Evolutionary conservation across 2,888 invertebrate genomes (phyloP).

Genomic region (Ectropis crepuscularia): DNA sequence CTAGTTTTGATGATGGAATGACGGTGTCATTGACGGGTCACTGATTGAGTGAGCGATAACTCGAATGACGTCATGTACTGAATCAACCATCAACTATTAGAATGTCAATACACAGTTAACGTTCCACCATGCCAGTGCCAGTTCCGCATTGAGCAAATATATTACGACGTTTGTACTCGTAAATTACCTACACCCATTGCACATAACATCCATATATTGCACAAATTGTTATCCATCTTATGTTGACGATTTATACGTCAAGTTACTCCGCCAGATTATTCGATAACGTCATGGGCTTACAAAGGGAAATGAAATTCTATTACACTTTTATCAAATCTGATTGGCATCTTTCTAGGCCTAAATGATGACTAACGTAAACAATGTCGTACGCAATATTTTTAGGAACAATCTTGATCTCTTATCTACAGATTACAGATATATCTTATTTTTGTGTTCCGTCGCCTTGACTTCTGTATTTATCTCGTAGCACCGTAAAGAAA

Average conservation of each 20-base stretch:
- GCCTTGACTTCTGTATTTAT: slow-evolving; percentile 23
- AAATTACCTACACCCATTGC: slow-evolving; percentile 44
- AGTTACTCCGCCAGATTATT: slow-evolving; percentile 15
- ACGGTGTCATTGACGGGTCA: slow-evolving; percentile 29
- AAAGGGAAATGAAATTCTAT: slow-evolving; percentile 21
- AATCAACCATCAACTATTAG: slow-evolving; percentile 59
- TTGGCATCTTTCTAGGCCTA: slow-evolving; percentile 10
- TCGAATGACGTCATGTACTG: slow-evolving; percentile 54
- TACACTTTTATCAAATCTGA: slow-evolving; percentile 8
- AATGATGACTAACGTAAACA: slow-evolving; percentile 27
- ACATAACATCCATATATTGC: slow-evolving; percentile 47
- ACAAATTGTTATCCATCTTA: slow-evolving; percentile 48
- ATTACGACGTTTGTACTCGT: slow-evolving; percentile 28
- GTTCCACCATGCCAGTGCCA: slow-evolving; percentile 40
- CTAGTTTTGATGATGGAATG: slow-evolving; percentile 27
- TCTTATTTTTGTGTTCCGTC: slow-evolving; percentile 17
- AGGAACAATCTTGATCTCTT: slow-evolving; percentile 18
- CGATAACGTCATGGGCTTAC: slow-evolving; percentile 28
- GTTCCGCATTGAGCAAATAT: slow-evolving; percentile 59
- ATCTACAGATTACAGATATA: slow-evolving; percentile 16
- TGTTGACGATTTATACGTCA: slow-evolving; percentile 44
- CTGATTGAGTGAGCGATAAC: slow-evolving; percentile 52
- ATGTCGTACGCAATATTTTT: slow-evolving; percentile 18
- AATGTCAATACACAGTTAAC: slow-evolving; percentile 58
- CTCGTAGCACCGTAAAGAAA: slow-evolving; percentile 10